Conservation (phyloP, 2,888 invertebrate species). For the Conus canariensis region DNA sequence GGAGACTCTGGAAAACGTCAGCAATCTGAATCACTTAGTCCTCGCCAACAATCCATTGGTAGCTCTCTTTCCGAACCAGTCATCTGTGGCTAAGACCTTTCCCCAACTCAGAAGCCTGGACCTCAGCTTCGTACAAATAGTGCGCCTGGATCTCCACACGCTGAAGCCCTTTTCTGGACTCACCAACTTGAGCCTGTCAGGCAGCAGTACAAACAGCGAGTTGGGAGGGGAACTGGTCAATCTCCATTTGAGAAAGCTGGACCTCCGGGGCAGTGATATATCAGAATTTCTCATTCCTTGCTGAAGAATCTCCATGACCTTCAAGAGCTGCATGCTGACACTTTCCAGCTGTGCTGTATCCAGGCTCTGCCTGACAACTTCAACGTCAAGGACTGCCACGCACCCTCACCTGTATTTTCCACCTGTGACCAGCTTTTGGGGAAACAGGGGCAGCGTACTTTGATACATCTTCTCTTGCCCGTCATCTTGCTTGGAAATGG, state of each 20-base stretch:
- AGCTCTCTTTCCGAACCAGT: neutral
- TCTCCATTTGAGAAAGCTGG: neutral
- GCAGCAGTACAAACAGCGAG: neutral
- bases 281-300: neutral
- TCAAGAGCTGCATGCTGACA: neutral
- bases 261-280: neutral
- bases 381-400: neutral
- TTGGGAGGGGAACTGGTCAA: too few species aligned
- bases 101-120: neutral
- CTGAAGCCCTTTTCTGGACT: neutral
- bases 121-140: neutral
- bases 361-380: neutral
- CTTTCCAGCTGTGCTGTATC: slow-evolving; percentile 1
- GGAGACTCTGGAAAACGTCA: neutral
- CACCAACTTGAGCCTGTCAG: neutral
- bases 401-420: neutral
- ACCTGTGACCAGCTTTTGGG: neutral
- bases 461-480: neutral
- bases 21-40: neutral
- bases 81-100: neutral
- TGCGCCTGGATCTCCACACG: neutral
- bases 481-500: neutral
- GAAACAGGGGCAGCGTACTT: neutral
- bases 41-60: neutral
- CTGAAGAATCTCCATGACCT: neutral